Percentiles rank a stretch among this genome's conserved stretches.
phyloP scores from a whole-genome alignment of 1,140 invertebrate species.

The Magallana gigas region DNA sequence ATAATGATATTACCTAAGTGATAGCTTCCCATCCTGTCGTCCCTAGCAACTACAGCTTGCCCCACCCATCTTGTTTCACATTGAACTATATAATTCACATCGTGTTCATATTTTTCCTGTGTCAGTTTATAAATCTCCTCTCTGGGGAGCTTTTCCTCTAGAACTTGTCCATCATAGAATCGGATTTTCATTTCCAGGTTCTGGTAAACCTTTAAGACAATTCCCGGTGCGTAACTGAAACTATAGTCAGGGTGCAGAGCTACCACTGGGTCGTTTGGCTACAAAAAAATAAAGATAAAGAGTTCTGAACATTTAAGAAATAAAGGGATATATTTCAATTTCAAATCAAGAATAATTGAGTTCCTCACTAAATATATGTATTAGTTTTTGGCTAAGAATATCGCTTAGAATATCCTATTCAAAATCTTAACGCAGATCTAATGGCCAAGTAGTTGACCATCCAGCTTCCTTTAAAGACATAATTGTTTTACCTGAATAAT shows the following conservation, averaged over 20 bases:
- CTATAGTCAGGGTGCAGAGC: conserved; percentile 70
- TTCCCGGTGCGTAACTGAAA: conserved; percentile 74
- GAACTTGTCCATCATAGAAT: conserved; percentile 69
- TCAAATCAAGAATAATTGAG: background rate
- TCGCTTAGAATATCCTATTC: too few relatives aligned
- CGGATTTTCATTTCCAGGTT: conserved; percentile 63
- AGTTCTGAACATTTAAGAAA: background rate
- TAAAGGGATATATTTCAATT: background rate
- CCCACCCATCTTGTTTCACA: conserved; percentile 70
- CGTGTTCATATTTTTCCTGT: conserved; percentile 69
- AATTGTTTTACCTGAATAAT: conserved; percentile 62
- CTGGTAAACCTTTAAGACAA: conserved; percentile 61
- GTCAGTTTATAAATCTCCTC: conserved; percentile 70
- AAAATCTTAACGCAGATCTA: too few relatives aligned
- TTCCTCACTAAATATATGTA: background rate
- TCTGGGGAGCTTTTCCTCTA: conserved; percentile 57
- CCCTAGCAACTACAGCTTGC: conserved; percentile 71
- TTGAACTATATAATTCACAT: conserved; percentile 72
- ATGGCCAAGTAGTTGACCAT: too few relatives aligned
- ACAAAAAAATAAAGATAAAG: background rate
- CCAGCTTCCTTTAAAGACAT: too few relatives aligned
- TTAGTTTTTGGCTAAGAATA: background rate
- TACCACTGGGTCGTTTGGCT: conserved; percentile 68
- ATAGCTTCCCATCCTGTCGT: conserved; percentile 71
- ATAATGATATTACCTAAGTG: conserved; percentile 61